Conservation (phyloP, 2,113 vertebrate genomes). For the Kryptolebias marmoratus region DNA sequence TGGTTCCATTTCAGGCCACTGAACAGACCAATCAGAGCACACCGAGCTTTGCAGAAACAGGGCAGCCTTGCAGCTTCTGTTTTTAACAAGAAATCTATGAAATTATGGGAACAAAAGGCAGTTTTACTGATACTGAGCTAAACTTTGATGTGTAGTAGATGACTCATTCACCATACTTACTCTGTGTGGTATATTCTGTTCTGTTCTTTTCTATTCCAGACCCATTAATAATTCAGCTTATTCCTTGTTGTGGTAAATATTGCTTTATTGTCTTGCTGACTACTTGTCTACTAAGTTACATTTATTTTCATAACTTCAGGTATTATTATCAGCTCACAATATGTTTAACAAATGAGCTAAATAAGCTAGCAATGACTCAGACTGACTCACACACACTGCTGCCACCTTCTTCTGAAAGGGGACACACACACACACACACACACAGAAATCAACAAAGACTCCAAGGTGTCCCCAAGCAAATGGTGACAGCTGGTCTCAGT, state of each 20-base stretch:
- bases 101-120: too few species aligned
- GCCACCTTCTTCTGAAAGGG: not conserved
- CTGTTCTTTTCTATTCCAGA: too few species aligned
- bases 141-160: too few species aligned
- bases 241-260: not conserved
- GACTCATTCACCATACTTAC: too few species aligned
- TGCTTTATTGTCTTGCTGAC: not conserved
- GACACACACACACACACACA: constrained; percentile 18
- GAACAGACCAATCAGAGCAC: not conserved
- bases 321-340: not conserved
- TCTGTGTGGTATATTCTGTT: too few species aligned
- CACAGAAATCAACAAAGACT: constrained; percentile 40
- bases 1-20: not conserved
- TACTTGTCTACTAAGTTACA: not conserved
- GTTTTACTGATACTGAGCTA: too few species aligned
- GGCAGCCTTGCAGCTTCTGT: not conserved
- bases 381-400: constrained; percentile 36
- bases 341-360: constrained; percentile 36
- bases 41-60: not conserved
- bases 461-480: constrained; percentile 54
- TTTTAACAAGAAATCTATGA: not conserved
- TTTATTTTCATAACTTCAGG: not conserved
- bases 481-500: constrained; percentile 53
- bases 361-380: constrained; percentile 53
- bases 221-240: not conserved